Evolutionary conservation across 2,797 vertebrate genomes (phyloP).

Genomic region (Octomys mimax): DNA sequence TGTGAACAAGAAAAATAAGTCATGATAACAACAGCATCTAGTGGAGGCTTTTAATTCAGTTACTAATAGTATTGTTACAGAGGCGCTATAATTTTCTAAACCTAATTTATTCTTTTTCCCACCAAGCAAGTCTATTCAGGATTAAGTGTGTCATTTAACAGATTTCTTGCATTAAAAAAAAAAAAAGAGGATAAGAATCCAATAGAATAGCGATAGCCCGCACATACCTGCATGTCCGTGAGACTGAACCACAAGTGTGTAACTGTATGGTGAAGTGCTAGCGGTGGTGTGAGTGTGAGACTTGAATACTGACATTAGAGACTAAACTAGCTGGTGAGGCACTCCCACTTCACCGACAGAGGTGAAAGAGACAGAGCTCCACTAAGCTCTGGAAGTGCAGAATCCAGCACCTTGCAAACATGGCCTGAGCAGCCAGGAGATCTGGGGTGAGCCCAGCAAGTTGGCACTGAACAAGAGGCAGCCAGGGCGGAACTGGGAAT

Average conservation of each 20-base stretch:
- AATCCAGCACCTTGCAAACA: background rate
- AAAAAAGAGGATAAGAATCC: background rate
- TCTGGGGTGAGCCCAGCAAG: background rate
- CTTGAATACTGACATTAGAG: background rate
- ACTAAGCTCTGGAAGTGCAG: background rate
- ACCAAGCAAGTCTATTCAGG: background rate
- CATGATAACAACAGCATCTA: background rate
- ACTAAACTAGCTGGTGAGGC: background rate
- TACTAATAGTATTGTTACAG: conserved; percentile 1
- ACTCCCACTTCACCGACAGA: background rate
- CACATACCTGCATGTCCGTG: background rate
- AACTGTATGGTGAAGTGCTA: background rate
- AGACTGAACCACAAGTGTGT: background rate
- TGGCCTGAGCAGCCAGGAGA: background rate
- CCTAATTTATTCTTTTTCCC: background rate
- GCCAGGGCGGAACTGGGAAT: background rate
- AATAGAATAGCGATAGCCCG: background rate
- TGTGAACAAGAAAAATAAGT: conserved; percentile 6
- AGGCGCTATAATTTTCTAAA: background rate
- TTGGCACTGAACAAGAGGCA: background rate
- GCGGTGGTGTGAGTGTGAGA: background rate
- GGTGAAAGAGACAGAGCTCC: background rate
- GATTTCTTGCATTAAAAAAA: background rate
- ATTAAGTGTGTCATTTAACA: conserved; percentile 8
- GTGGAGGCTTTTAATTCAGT: conserved; percentile 48